These are phyloP conservation scores for Ormyrus nitidulus DNA, from an alignment of 2,888 invertebrate species.

Conservation along the genomic window DNA sequence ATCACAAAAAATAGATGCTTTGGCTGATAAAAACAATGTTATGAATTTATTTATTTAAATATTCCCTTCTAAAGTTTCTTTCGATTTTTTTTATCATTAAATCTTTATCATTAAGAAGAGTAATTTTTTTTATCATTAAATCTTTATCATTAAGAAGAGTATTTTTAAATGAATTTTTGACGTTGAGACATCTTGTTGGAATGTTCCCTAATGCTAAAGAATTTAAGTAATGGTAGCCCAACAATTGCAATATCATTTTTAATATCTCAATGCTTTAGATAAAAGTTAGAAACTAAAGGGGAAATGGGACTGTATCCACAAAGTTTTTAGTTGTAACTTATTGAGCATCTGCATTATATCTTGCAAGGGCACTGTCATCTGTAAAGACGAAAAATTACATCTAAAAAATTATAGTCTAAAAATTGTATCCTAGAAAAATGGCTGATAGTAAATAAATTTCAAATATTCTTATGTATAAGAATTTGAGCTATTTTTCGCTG, in stretches of 20 bases:
- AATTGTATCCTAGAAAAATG: conserved; percentile 45
- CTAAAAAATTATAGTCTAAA: conserved; percentile 43
- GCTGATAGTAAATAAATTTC: conserved; percentile 40
- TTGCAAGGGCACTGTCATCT: conserved; percentile 47
- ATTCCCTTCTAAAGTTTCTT: conserved; percentile 29
- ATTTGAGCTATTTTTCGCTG: conserved; percentile 39
- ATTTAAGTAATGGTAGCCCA: conserved; percentile 17
- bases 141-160: conserved; percentile 9
- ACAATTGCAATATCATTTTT: conserved; percentile 35
- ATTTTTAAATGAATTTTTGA: conserved; percentile 43
- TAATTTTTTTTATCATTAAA: conserved; percentile 42
- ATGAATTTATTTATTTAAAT: conserved; percentile 46
- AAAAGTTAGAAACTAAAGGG: conserved; percentile 47
- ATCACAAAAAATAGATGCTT: conserved; percentile 31
- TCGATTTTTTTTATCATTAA: conserved; percentile 27
- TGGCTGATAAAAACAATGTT: conserved; percentile 33
- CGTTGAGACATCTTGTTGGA: conserved; percentile 24
- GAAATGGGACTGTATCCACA: conserved; percentile 46
- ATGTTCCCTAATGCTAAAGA: conserved; percentile 12
- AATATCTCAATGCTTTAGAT: conserved; percentile 41
- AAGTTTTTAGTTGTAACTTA: conserved; percentile 46
- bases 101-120: conserved; percentile 1
- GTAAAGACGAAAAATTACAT: conserved; percentile 23
- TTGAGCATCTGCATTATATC: conserved; percentile 41
- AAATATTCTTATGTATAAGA: conserved; percentile 42